Evolutionary conservation across 2,797 vertebrate genomes (phyloP).

Genomic region (Scolopax bukidnonensis): DNA sequence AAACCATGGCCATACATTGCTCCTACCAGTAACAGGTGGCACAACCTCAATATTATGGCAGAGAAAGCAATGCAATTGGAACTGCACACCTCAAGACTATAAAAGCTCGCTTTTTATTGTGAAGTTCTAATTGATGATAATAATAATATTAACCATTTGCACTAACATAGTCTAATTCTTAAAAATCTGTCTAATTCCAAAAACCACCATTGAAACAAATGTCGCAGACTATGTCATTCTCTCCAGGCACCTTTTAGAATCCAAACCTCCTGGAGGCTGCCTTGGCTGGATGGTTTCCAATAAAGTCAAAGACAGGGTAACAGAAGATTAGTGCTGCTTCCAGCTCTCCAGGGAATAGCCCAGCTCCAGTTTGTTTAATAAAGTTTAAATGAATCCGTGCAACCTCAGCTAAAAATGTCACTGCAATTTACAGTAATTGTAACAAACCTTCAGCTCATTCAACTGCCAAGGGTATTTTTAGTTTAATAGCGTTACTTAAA

Average conservation of each 20-base stretch:
- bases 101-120: not conserved
- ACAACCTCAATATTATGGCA: not conserved
- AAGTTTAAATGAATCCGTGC: conserved; percentile 56
- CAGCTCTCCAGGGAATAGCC: conserved; percentile 12
- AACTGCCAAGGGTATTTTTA: not conserved
- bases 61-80: not conserved
- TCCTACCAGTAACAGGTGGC: not conserved
- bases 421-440: not conserved
- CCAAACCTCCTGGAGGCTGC: not conserved
- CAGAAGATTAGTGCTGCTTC: conserved; percentile 18
- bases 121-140: not conserved
- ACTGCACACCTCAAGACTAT: not conserved
- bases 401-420: conserved; percentile 54
- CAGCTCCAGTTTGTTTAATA: conserved; percentile 56
- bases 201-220: fast-evolving
- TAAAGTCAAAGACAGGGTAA: not conserved
- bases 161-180: not conserved
- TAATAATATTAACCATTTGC: not conserved
- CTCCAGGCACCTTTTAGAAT: not conserved
- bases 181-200: not conserved
- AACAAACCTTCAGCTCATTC: not conserved
- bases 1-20: not conserved
- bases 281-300: conserved; percentile 7
- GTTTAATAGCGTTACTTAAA: conserved; percentile 19
- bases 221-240: not conserved